Base-by-base conservation (phyloP, 2,797 vertebrate species). In the Pangasius mekongensis region DNA sequence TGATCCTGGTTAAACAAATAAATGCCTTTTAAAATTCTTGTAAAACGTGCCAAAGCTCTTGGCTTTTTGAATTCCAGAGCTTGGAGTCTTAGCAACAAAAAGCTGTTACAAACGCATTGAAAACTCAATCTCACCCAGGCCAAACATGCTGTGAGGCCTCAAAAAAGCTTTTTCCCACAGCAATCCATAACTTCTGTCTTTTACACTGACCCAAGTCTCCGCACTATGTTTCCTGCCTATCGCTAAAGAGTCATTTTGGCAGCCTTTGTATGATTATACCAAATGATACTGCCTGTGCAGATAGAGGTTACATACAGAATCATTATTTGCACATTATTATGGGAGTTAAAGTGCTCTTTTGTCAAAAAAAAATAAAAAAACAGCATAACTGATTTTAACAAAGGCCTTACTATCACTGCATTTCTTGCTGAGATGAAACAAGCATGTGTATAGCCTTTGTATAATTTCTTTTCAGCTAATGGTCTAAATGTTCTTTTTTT, bases 261-360 rank as follows among this genome's bases (percentile, higher is more conserved):
- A 64, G 90, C 92, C 90, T 87, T 66, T 87, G 92, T 92, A 93
- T 94, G 91, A 93, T 94, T 93, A 93, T 92, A 88, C 89, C 93
- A 93, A 93, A 93, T 91, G 94, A 95, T 91, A 92, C 93, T 92
- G 92, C 88, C 89, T 52, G 87, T 91, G 89, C 91, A 88, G 89
- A 92, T 90, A 54, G 27, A 88, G 85, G 92, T 92, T 93, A 93
- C 93, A 93, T 81, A 91, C 90, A 91, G 93, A 94, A 94, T 95
- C 90, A 94, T 93, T 91, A 91, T 94, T 94, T 90, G 86, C 88
- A 89, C 87, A 62, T 92, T 92, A 84, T 90, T 88, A 92, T 77
- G 22, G 14, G 8, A 22, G 33, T 90, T 91, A 92, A 66, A 92
- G 91, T 89, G 92, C 85, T 90, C 91, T 89, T 89, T 87, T 76